phyloP scores from a whole-genome alignment of 2,888 invertebrate genomes.

The Alviniconcha strummeri region DNA sequence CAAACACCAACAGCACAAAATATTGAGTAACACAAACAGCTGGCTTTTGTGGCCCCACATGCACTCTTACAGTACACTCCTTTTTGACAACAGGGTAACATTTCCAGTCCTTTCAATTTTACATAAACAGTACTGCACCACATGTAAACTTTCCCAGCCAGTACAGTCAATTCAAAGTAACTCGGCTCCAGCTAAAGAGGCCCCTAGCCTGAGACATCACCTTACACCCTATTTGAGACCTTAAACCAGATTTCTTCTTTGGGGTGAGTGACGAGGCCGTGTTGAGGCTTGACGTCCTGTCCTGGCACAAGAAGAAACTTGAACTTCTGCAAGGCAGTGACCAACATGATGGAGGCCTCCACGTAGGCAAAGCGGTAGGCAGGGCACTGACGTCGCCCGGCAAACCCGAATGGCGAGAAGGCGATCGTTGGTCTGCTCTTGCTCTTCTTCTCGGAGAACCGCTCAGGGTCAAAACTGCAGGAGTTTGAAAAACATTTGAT shows the following conservation, averaged over 20 bases:
- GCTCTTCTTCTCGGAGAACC: conserved; percentile 61
- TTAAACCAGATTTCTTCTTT: conserved; percentile 71
- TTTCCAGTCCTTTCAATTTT: too few relatives aligned
- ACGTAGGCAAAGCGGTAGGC: conserved; percentile 64
- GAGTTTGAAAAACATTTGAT: too few relatives aligned
- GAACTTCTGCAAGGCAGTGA: conserved; percentile 62
- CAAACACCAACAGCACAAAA: too few relatives aligned
- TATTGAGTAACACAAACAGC: too few relatives aligned
- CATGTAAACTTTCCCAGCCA: too few relatives aligned
- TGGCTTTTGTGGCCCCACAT: too few relatives aligned
- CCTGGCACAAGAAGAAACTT: conserved; percentile 67
- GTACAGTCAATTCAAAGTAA: too few relatives aligned
- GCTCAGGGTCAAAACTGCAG: conserved; percentile 71
- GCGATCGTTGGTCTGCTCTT: conserved; percentile 54
- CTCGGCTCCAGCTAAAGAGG: too few relatives aligned
- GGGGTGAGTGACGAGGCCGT: conserved; percentile 71
- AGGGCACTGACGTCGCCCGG: conserved; percentile 70
- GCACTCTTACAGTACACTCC: too few relatives aligned
- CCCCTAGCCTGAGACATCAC: too few relatives aligned
- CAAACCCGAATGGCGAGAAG: conserved; percentile 73
- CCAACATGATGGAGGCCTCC: conserved; percentile 61
- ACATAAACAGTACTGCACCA: too few relatives aligned
- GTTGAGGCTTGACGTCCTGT: conserved; percentile 65
- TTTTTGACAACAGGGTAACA: too few relatives aligned
- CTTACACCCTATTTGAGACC: conserved; percentile 48